phyloP scores from a whole-genome alignment of 2,797 vertebrate species.

The Phrynocephalus guinanensis region DNA sequence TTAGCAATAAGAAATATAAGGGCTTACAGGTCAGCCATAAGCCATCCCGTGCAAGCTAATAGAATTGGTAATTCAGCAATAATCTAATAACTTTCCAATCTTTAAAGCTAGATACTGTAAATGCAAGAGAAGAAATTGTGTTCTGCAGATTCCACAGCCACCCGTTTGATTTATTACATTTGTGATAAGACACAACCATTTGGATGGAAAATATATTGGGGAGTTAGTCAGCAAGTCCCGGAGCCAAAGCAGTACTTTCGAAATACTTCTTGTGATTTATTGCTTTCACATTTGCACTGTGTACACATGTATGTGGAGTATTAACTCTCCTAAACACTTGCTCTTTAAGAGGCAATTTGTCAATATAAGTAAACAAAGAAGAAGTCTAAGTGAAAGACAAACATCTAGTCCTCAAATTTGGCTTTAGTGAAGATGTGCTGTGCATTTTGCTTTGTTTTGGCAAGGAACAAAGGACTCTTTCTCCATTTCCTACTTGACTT shows the following conservation, averaged over 20 bases:
- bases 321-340: constrained; percentile 27
- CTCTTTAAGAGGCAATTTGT: constrained; percentile 12
- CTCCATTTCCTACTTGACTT: not conserved
- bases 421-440: not conserved
- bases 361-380: constrained; percentile 18
- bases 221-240: not conserved
- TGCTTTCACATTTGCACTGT: constrained; percentile 23
- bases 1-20: constrained; percentile 11
- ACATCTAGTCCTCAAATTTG: not conserved
- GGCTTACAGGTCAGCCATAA: accelerated
- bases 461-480: no score
- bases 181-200: constrained; percentile 9
- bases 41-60: not conserved
- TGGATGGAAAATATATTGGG: constrained; percentile 23
- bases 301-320: constrained; percentile 12
- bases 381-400: constrained; percentile 10
- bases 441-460: not conserved
- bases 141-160: constrained; percentile 14
- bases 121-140: not conserved
- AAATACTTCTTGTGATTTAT: constrained; percentile 5
- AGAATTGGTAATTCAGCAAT: not conserved
- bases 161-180: constrained; percentile 15
- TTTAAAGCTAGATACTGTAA: not conserved
- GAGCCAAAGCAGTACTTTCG: not conserved
- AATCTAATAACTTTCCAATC: not conserved